Base-by-base conservation (phyloP, 2,113 vertebrate genomes). In the Clarias magur region DNA sequence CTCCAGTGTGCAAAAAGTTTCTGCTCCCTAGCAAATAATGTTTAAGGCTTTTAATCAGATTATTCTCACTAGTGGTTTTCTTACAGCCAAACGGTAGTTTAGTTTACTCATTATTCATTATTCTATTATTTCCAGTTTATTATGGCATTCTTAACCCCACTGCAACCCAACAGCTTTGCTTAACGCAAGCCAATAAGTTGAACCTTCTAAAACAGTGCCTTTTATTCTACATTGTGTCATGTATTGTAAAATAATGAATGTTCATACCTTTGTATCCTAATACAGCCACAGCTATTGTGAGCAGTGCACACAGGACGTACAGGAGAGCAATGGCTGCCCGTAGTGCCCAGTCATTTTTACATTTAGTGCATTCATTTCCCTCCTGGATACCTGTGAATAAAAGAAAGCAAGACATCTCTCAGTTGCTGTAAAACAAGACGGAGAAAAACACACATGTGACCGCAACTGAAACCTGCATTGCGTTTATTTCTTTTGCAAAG, bases 281-380 rank as follows among this genome's bases (percentile, higher is more conserved):
- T 90, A 99, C 96, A 89, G 97, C 97, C 92, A 99, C 97, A 30
- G 97, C 98, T 92, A 99, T 98, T 80, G 96, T 98, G 92, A 99
- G 94, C 90, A 99, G 92, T 86, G 97, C 96, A 93, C 98, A 99
- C 42, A 99, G 93, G 92, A 99, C 94, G 75, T 99, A 99, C 34
- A 99, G 92, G 82, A 98, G 94, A 59, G 97, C 96, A 88, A 99
- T 98, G 65, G 98, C 97, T 84, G 96, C 96, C 93, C 98, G 96
- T 92, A 99, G 93, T 0, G 97, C 96, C 98, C 97, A 99, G 94
- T 98, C 98, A 90, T 97, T 98, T 94, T 98, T 99, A 95, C 98
- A 99, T 93, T 98, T 99, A 91, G 97, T 99, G 92, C 98, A 99
- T 91, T 99, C 97, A 13, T 94, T 97, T 84, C 98, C 98, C 94